These are phyloP conservation scores for Sycon ciliatum DNA, from an alignment of 37 sponge, comb jelly and placozoan species.

Conservation along the genomic window DNA sequence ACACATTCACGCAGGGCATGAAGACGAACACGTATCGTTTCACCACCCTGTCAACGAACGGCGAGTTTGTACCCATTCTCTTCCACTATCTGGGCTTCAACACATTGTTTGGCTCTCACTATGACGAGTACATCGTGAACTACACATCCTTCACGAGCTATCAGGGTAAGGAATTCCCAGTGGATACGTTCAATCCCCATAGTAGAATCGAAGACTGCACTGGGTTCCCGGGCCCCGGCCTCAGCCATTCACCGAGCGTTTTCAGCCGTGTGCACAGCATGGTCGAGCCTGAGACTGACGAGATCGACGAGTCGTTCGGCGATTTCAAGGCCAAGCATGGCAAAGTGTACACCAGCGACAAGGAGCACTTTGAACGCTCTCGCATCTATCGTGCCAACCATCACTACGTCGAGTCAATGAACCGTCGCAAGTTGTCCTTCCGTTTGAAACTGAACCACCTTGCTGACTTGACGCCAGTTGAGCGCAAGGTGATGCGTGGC, in stretches of 20 bases:
- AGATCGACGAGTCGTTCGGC: constrained; percentile 43
- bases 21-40: no score
- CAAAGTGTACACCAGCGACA: constrained; percentile 31
- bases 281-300: neutral
- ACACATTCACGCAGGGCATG: no score
- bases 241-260: constrained; percentile 22
- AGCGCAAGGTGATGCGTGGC: constrained; percentile 2
- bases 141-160: constrained; percentile 12
- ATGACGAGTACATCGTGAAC: constrained; percentile 21
- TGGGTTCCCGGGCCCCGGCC: constrained; percentile 76
- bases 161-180: no score
- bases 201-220: no score
- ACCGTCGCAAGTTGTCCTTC: constrained; percentile 19
- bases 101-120: constrained; percentile 23
- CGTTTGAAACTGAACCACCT: constrained; percentile 17
- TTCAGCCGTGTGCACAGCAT: no score
- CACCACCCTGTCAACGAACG: no score
- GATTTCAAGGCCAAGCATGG: constrained; percentile 55
- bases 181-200: no score
- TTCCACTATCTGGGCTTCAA: no score
- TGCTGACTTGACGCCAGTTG: neutral
- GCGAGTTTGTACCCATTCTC: no score
- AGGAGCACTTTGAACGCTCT: no score
- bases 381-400: no score
- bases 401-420: constrained; percentile 27